phyloP scores from a whole-genome alignment of 2,797 vertebrate species.

The Sparus aurata region DNA sequence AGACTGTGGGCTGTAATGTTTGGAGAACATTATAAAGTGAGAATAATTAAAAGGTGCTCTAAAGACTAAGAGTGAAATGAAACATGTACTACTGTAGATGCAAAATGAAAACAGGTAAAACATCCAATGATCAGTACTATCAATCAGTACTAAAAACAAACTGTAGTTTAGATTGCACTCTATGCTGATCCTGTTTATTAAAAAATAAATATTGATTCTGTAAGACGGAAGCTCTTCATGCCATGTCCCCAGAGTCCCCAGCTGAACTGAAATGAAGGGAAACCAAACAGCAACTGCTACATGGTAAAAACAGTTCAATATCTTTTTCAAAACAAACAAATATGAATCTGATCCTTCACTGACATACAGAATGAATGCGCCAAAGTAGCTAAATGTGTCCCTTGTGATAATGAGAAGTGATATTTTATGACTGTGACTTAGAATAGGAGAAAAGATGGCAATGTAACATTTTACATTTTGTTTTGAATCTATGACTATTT shows the following conservation, averaged over 20 bases:
- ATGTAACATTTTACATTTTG: neutral
- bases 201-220: conserved; percentile 38
- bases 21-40: conserved; percentile 14
- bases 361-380: neutral
- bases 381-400: neutral
- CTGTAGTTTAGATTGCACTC: conserved; percentile 4
- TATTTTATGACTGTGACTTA: conserved; percentile 5
- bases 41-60: conserved; percentile 32
- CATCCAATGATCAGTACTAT: neutral
- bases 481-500: neutral
- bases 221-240: neutral
- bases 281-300: neutral
- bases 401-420: neutral
- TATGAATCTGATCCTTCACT: neutral
- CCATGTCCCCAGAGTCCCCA: neutral
- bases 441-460: neutral
- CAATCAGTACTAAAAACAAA: neutral
- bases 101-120: neutral
- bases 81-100: neutral
- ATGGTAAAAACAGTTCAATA: neutral
- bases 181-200: neutral
- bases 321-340: neutral
- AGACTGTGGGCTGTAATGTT: conserved; percentile 13
- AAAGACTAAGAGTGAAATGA: conserved; percentile 8
- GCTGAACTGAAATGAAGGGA: neutral